Percentiles rank a stretch among this genome's conserved stretches.
Evolutionary conservation across 2,797 vertebrate species (phyloP).

Genomic region (Nasua narica): DNA sequence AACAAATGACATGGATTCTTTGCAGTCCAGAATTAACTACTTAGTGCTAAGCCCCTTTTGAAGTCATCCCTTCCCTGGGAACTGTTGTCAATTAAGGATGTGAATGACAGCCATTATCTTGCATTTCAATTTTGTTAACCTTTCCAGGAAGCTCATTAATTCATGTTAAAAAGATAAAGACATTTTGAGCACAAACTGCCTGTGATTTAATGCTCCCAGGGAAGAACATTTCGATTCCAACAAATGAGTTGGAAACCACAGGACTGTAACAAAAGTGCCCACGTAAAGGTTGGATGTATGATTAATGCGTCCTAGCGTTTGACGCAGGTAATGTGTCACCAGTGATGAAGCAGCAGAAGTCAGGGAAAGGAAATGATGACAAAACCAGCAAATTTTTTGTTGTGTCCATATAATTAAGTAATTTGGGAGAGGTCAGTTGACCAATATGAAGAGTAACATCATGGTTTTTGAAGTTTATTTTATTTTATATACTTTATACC

Average conservation of each 20-base stretch:
- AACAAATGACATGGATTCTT: neutral
- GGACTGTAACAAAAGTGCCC: neutral
- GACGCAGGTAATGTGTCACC: neutral
- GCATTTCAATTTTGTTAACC: neutral
- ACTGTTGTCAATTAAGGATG: neutral
- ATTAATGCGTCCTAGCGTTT: neutral
- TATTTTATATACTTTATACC: neutral
- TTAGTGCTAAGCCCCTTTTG: neutral
- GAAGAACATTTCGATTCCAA: neutral
- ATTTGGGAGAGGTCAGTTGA: neutral
- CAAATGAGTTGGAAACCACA: neutral
- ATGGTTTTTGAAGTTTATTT: neutral
- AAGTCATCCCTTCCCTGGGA: neutral
- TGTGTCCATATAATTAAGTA: neutral
- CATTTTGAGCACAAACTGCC: neutral
- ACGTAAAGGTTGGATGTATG: neutral
- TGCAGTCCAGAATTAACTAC: neutral
- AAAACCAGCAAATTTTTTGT: neutral
- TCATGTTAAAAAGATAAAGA: slow-evolving; percentile 33
- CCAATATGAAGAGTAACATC: neutral
- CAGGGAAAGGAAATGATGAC: accelerated
- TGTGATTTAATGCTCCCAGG: neutral
- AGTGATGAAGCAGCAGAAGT: neutral
- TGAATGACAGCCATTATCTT: neutral
- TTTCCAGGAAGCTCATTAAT: slow-evolving; percentile 32